Conservation (phyloP, 2,797 vertebrate genomes). For the Neosilurus mollespiculum region DNA sequence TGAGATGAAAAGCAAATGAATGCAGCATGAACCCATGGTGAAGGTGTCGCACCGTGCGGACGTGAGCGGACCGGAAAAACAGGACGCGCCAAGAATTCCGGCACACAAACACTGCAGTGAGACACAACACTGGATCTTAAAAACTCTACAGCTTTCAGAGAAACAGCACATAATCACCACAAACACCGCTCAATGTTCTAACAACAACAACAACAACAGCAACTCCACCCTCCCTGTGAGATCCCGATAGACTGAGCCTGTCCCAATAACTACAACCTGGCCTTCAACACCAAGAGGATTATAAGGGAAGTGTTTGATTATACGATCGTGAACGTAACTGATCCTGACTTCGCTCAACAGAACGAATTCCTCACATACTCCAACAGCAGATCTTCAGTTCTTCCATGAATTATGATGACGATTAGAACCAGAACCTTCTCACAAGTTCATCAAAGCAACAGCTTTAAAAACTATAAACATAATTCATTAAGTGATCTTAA, state of each 20-base stretch:
- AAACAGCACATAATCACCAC: not conserved
- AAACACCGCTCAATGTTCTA: not conserved
- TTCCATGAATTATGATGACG: not conserved
- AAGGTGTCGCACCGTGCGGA: not conserved
- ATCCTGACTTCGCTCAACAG: not conserved
- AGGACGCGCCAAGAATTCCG: not conserved
- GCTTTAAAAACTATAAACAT: not conserved
- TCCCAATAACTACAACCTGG: not conserved
- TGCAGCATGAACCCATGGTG: not conserved
- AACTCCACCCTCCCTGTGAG: not conserved
- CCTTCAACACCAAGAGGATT: not conserved
- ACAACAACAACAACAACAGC: not conserved
- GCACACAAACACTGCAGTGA: not conserved
- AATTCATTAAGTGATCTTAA: not conserved
- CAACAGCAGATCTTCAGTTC: not conserved
- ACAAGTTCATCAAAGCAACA: not conserved
- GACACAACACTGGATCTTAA: not conserved
- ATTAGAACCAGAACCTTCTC: not conserved
- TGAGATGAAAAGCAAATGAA: conserved; percentile 6
- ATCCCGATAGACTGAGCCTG: not conserved
- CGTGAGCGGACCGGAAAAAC: no score
- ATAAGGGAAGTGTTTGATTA: not conserved
- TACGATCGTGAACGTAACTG: not conserved
- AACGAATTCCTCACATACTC: not conserved
- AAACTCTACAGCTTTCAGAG: not conserved